phyloP scores from a whole-genome alignment of 2,113 vertebrate genomes.

The Rallus limicola region DNA sequence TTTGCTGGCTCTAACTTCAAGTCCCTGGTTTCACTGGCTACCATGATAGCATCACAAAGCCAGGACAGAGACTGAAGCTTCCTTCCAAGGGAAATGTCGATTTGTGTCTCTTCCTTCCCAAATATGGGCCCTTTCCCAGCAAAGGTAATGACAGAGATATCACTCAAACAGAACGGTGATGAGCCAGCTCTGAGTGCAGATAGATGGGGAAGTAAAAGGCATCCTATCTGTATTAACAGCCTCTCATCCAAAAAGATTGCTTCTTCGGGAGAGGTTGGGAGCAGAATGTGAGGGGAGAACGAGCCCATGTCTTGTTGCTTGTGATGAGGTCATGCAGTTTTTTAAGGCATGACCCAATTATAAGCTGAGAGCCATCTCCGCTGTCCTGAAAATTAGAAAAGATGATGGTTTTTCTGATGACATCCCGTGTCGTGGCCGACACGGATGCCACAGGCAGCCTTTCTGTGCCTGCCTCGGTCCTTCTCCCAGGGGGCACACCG shows the following conservation, averaged over 20 bases:
- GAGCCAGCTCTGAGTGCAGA: neutral
- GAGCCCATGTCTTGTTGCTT: neutral
- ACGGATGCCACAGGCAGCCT: neutral
- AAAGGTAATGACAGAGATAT: neutral
- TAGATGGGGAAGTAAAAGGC: slow-evolving; percentile 7
- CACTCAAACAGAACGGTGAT: neutral
- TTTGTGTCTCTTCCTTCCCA: neutral
- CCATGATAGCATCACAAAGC: neutral
- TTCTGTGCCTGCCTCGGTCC: neutral
- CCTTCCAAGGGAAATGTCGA: neutral
- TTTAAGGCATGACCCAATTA: slow-evolving; percentile 46
- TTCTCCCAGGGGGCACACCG: neutral
- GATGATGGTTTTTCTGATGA: slow-evolving; percentile 43
- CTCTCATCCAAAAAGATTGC: neutral
- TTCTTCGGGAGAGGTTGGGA: neutral
- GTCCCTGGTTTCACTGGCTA: neutral
- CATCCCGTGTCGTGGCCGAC: neutral
- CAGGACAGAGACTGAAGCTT: neutral
- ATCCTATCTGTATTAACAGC: neutral
- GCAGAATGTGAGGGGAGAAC: neutral
- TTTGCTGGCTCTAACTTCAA: neutral
- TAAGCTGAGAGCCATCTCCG: neutral
- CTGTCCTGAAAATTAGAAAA: slow-evolving; percentile 43
- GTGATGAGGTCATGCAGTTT: neutral
- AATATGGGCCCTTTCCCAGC: neutral